Evolutionary conservation across 2,888 invertebrate species (phyloP), one percentile per base, ranked within the genome.

Genomic region (Lissocephala sabroskyi): DNA sequence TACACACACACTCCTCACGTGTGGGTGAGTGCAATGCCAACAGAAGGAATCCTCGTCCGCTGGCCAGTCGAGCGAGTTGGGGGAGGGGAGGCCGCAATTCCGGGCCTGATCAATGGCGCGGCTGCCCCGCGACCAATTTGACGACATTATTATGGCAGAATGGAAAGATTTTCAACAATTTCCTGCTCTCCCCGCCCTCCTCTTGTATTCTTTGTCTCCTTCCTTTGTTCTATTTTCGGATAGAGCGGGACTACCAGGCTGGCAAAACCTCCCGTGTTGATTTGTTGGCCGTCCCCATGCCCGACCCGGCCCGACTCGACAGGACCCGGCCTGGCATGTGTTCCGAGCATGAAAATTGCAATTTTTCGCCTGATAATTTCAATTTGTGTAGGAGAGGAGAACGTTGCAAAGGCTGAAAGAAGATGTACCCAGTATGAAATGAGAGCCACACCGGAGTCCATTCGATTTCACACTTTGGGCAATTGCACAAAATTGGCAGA

Each of bases 361-460:
- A 73, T 73, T 73, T 73, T 61, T 49, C 73, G 67, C 54, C 52
- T 45, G 57, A 75, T 78, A 58, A 71, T 78, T 65, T 57, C 49
- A 52, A 55, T 55, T 59, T 55, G 45, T 46, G 36, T 11, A 18
- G 17, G 18, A 29, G 16, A 30, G 17, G n/a, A 45, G 23, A 33
- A 33, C 1, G 23, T 7, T 9, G n/a, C 13, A 46, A 13, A 40
- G 30, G 3, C 3, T 23, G 7, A 23, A 23, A 5, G 23, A 23
- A 23, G 7, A 23, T 23, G n/a, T 35, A 10, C 35, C 14, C 16
- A 35, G 16, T 32, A n/a, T n/a, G n/a, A n/a, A n/a, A n/a, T n/a
- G n/a, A n/a, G 30, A 49, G 30, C n/a, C 32, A 39, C 9, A 37
- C 10, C 10, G 26, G 1, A 6, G 13, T 36, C 29, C 16, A 19